Base-by-base conservation (phyloP, 2,113 vertebrate species). In the Otus sunia region DNA sequence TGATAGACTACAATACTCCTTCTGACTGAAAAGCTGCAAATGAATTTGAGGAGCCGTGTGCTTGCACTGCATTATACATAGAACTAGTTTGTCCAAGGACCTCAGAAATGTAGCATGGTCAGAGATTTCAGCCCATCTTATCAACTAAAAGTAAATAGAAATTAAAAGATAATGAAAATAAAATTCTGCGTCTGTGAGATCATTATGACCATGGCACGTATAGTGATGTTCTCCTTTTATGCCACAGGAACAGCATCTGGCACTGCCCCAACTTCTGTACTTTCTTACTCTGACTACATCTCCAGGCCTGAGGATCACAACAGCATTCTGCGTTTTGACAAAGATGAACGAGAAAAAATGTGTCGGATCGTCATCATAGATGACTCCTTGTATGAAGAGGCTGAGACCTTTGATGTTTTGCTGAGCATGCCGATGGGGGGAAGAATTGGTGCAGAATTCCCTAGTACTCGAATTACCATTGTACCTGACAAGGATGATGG, bases 261-360 rank as follows among this genome's bases (percentile, higher is more conserved):
- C 58, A 99, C 99, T 0, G 96, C 98, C 67, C 99, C 99, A 37
- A 98, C 97, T 37, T 98, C 98, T 2, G 99, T 99, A 15, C 98
- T 99, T 63, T 99, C 99, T 30, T 99, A 99, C 93, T 99, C 99
- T 0, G 99, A 99, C 97, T 99, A 99, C 97, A 99, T 99, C 96
- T 99, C 99, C 45, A 98, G 99, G 34, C 98, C 98, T 0, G 99
- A 99, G 97, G 99, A 99, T 88, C 99, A 99, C 92, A 97, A 88
- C 97, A 99, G 99, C 27, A 9, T 99, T n/a, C 80, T 99, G 15
- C 98, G 97, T 74, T 99, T 99, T 76, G 98, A 99, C 95, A 99
- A 97, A 95, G 99, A 97, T 0, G 99, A 99, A 82, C 76, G 34
- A 6, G 99, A 99, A 96, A 99, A 99, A 95, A 90, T 50, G 74